Evolutionary conservation across 2,797 vertebrate genomes (phyloP).

Genomic region (Acanthurus leucopareius): DNA sequence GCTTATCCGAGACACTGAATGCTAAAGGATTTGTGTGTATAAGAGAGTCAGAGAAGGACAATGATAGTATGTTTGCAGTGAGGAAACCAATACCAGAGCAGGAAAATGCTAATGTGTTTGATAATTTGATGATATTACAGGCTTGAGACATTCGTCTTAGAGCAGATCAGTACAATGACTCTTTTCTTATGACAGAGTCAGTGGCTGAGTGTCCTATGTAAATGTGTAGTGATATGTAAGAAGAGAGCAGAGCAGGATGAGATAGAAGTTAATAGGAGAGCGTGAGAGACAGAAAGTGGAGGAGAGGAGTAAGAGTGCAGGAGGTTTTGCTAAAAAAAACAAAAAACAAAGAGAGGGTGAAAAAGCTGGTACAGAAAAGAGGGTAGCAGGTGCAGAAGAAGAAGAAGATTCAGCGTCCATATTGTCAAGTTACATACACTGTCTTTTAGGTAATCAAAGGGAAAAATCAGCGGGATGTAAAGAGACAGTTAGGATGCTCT

Average conservation of each 20-base stretch:
- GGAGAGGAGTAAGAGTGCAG: conserved; percentile 2
- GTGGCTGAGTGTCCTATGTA: conserved; percentile 43
- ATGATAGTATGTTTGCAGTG: conserved; percentile 55
- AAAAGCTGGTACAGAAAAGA: conserved; percentile 22
- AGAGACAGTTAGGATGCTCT: neutral
- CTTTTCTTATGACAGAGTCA: conserved; percentile 30
- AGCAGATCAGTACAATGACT: conserved; percentile 66
- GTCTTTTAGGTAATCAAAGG: conserved; percentile 13
- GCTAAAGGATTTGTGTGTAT: conserved; percentile 67
- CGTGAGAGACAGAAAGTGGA: conserved; percentile 39
- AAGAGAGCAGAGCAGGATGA: conserved; percentile 53
- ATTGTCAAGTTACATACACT: neutral
- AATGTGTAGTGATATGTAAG: conserved; percentile 56
- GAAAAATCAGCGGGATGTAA: conserved; percentile 1
- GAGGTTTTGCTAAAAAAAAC: neutral
- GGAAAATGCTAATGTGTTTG: conserved; percentile 56
- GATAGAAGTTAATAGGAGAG: conserved; percentile 44
- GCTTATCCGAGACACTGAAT: conserved; percentile 71
- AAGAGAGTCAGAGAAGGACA: conserved; percentile 54
- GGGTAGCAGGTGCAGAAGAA: conserved; percentile 10
- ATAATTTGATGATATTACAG: conserved; percentile 64
- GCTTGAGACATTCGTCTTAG: conserved; percentile 43
- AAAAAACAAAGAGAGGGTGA: conserved; percentile 12
- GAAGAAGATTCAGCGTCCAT: conserved; percentile 5
- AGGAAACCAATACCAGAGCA: conserved; percentile 64